phyloP scores from a whole-genome alignment of 1,140 invertebrate genomes.

The Lepidurus apus region DNA sequence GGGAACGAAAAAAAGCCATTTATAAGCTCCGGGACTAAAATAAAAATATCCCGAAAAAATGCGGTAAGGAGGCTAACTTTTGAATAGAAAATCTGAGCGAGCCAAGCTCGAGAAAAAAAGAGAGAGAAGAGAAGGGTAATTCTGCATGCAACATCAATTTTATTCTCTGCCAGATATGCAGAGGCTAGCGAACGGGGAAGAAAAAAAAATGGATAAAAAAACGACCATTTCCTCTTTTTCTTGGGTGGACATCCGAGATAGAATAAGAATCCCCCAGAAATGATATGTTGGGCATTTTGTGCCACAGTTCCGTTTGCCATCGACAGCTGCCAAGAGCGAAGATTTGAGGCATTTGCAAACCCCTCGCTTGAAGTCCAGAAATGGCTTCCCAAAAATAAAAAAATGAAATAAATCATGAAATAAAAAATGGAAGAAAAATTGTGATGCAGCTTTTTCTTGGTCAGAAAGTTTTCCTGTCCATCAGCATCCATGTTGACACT shows the following conservation, averaged over 20 bases:
- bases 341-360: background rate
- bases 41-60: background rate
- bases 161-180: slow-evolving; percentile 15
- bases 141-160: slow-evolving; percentile 19
- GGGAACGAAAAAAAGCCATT: background rate
- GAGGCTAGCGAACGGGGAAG: background rate
- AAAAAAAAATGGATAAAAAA: background rate
- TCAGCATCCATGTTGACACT: background rate
- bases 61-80: slow-evolving; percentile 3
- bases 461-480: background rate
- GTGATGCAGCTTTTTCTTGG: background rate
- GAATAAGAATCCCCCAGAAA: background rate
- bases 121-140: background rate
- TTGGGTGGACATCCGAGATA: slow-evolving; percentile 6
- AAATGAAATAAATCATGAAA: background rate
- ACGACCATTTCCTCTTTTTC: background rate
- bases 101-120: background rate
- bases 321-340: slow-evolving; percentile 6
- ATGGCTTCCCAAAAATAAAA: background rate
- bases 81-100: background rate
- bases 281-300: slow-evolving; percentile 10
- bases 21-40: background rate
- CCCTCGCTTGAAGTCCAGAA: background rate
- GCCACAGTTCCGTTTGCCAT: slow-evolving; percentile 7
- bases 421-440: background rate